Conservation (phyloP, 2,113 vertebrate species). For the Ariopsis seemanni region DNA sequence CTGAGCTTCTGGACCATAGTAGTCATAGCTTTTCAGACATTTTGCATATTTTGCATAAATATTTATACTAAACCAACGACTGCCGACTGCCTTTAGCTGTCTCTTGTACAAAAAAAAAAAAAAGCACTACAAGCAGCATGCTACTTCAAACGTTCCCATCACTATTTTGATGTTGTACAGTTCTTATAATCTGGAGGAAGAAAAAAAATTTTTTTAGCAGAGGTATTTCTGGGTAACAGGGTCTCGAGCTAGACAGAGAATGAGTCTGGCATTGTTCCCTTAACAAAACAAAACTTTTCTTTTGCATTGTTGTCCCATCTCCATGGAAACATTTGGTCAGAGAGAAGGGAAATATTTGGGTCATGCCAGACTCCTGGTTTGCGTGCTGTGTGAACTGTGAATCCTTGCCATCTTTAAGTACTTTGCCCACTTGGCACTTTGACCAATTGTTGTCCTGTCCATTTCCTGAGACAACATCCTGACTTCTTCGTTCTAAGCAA, state of each 20-base stretch:
- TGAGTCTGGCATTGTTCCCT: slow-evolving; percentile 54
- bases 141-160: neutral
- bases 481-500: slow-evolving; percentile 37
- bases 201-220: neutral
- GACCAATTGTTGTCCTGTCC: slow-evolving; percentile 31
- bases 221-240: slow-evolving; percentile 11
- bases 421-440: slow-evolving; percentile 17
- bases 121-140: neutral
- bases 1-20: slow-evolving; percentile 8
- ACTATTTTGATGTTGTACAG: neutral
- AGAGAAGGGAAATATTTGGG: slow-evolving; percentile 51
- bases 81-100: neutral
- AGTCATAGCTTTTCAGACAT: slow-evolving; percentile 4
- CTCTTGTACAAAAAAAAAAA: neutral
- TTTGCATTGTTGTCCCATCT: slow-evolving; percentile 60
- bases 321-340: slow-evolving; percentile 57
- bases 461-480: slow-evolving; percentile 53
- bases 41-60: slow-evolving; percentile 20
- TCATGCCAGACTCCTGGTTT: slow-evolving; percentile 44
- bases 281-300: slow-evolving; percentile 52
- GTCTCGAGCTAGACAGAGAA: slow-evolving; percentile 36
- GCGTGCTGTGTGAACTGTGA: neutral
- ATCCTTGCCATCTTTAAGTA: slow-evolving; percentile 23
- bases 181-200: neutral
- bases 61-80: neutral